Base-by-base conservation (phyloP, 1,140 invertebrate genomes). In the Polypedilum pembai region DNA sequence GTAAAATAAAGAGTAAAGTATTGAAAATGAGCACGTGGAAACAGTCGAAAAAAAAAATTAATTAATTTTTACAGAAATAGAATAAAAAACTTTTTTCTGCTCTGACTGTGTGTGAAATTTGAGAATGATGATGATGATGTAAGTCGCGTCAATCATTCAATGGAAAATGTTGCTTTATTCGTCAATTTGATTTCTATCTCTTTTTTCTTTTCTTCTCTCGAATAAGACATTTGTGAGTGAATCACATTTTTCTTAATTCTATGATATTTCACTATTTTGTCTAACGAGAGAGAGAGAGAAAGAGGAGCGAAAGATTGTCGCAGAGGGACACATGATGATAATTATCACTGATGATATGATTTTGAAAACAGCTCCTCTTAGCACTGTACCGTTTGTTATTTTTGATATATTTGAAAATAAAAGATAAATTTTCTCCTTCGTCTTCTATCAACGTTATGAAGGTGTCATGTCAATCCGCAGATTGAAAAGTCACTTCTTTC, bases 11-110 rank as follows among this genome's bases (percentile, higher is more conserved):
- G 24, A 33, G 24, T 33, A 33, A 3, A 33, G 24, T 33, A 33
- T 33, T 33, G 5, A 56, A 56, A 56, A 56, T 56, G 45, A 56
- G 45, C 45, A 56, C 45, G 45, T 56, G 45, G 45, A 56, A 56
- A n/a, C 45, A 56, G 3, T 12, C n/a, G 12, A 56, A 56, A 56
- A 56, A 45, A 45, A 45, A 56, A 56, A 56, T 56, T 56, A 56
- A 56, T 56, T 56, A 56, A 56, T 56, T 56, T 56, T 56, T 56
- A 56, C 45, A 56, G 45, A 56, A 56, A 56, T 56, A 56, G 45
- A 56, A 56, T 12, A 56, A 56, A 56, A 56, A 56, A n/a, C 10
- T 56, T 56, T 56, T 56, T 56, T 56, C 45, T 56, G 12, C 45
- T 56, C 45, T 8, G 12, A 56, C 45, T 56, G 45, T 56, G 45